A percentile compares a stretch with the other conserved stretches of the same genome.
Evolutionary conservation across 2,888 invertebrate genomes (phyloP).

Genomic region (Eurois occulta): DNA sequence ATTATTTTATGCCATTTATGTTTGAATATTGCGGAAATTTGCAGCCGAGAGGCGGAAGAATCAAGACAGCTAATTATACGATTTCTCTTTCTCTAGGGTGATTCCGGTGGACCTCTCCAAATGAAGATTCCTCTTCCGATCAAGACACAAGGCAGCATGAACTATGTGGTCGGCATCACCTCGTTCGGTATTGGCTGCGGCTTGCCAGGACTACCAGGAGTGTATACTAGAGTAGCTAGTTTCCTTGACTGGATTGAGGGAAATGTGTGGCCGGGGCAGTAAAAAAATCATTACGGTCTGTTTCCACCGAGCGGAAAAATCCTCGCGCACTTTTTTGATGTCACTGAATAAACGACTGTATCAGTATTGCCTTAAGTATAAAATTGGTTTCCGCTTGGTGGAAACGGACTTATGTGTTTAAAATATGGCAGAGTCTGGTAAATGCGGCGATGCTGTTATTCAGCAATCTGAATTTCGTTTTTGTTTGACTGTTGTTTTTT

Average conservation of each 20-base stretch:
- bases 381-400: not conserved
- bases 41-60: not conserved
- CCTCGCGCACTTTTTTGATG: not conserved
- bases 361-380: not conserved
- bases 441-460: not conserved
- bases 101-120: constrained; percentile 93
- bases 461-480: not conserved
- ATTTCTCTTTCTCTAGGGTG: constrained; percentile 88
- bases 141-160: constrained; percentile 69
- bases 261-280: constrained; percentile 76
- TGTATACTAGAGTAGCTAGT: constrained; percentile 80
- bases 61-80: not conserved
- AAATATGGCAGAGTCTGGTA: not conserved
- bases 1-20: too few relatives aligned
- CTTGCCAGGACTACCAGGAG: constrained; percentile 74
- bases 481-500: not conserved
- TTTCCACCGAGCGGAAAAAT: not conserved
- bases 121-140: constrained; percentile 74
- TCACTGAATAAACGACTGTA: not conserved
- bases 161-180: constrained; percentile 81
- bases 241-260: constrained; percentile 83
- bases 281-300: not conserved
- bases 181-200: constrained; percentile 82
- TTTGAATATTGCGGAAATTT: too few relatives aligned
- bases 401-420: not conserved